Percentiles rank a stretch among this genome's conserved stretches.
Conservation (phyloP, 2,797 vertebrate species). For the Argentina silus region DNA sequence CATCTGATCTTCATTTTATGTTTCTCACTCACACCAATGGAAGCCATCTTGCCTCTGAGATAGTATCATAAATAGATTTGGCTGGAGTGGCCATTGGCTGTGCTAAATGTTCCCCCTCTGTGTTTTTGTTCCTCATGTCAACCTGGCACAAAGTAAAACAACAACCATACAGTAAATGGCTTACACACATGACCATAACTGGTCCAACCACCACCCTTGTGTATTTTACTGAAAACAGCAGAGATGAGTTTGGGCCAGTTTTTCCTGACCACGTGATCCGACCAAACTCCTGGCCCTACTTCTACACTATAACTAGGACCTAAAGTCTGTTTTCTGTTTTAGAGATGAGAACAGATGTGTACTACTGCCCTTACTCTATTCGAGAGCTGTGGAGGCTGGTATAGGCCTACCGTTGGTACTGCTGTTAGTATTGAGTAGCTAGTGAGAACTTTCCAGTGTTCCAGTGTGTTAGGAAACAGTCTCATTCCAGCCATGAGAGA, state of each 20-base stretch:
- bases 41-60: not conserved
- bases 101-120: not conserved
- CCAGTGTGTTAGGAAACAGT: slow-evolving; percentile 59
- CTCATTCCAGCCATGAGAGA: slow-evolving; percentile 41
- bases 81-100: slow-evolving; percentile 29
- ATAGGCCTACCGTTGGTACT: not conserved
- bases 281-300: too few species aligned
- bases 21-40: slow-evolving; percentile 39
- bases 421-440: not conserved
- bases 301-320: too few species aligned
- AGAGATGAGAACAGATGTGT: too few species aligned
- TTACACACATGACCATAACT: too few species aligned
- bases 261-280: too few species aligned
- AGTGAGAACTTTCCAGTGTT: slow-evolving; percentile 22
- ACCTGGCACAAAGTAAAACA: slow-evolving; percentile 7
- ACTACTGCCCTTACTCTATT: too few species aligned
- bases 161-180: not conserved
- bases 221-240: too few species aligned
- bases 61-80: slow-evolving; percentile 31
- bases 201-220: too few species aligned
- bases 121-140: slow-evolving; percentile 8
- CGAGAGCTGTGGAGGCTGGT: not conserved
- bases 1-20: slow-evolving; percentile 30
- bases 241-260: too few species aligned
- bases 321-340: too few species aligned